Percentiles rank a stretch among this genome's conserved stretches.
These are phyloP conservation scores for Cyphomyrus plagiostoma DNA, from an alignment of 2,113 vertebrate species.

Conservation along the genomic window DNA sequence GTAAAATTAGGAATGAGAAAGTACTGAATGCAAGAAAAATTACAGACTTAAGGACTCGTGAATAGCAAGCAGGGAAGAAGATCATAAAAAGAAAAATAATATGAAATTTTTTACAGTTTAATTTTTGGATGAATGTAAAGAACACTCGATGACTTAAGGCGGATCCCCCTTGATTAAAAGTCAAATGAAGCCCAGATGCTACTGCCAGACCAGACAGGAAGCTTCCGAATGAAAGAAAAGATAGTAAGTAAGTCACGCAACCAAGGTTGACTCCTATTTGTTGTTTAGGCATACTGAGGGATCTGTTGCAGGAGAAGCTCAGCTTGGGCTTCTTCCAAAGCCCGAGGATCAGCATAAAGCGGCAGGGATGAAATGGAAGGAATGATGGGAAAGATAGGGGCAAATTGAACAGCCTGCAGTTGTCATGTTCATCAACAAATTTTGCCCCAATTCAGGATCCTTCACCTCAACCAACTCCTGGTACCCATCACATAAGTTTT, in stretches of 20 bases:
- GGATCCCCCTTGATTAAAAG: neutral
- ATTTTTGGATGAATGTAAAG: neutral
- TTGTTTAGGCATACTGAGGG: slow-evolving; percentile 67
- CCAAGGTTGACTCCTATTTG: slow-evolving; percentile 72
- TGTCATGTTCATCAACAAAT: neutral
- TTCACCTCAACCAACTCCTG: neutral
- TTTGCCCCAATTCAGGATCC: neutral
- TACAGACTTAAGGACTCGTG: neutral
- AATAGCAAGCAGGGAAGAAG: neutral
- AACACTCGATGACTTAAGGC: neutral
- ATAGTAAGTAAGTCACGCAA: slow-evolving; percentile 47
- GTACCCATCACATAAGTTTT: neutral
- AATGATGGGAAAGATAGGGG: neutral
- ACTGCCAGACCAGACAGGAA: neutral
- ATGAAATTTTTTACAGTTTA: neutral
- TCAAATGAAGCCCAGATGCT: slow-evolving; percentile 12
- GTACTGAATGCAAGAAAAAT: neutral
- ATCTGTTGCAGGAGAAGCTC: slow-evolving; percentile 69
- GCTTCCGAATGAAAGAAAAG: neutral
- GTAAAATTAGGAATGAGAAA: neutral
- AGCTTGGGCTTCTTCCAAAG: slow-evolving; percentile 74
- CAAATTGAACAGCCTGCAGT: neutral
- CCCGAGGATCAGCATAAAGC: slow-evolving; percentile 49
- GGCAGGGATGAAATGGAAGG: neutral
- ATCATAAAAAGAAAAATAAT: neutral